A percentile compares a stretch with the other conserved stretches of the same genome.
These are phyloP conservation scores for Crenichthys baileyi DNA, from an alignment of 2,797 vertebrate species.

Conservation along the genomic window DNA sequence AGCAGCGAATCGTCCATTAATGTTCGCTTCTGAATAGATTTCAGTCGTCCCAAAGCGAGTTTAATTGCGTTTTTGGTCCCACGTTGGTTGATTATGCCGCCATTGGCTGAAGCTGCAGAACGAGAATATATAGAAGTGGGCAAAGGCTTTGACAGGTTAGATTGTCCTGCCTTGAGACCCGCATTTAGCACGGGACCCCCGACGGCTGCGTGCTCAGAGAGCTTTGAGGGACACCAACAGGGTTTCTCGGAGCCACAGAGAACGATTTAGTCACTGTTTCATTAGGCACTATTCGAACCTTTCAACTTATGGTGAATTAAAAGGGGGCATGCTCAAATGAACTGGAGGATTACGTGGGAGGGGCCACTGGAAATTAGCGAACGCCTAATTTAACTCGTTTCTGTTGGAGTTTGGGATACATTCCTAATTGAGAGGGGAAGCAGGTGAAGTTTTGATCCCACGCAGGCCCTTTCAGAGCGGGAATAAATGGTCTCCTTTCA, in stretches of 20 bases:
- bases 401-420: constrained; percentile 98
- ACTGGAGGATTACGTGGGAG: constrained; percentile 91
- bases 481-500: constrained; percentile 94
- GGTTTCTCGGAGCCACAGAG: constrained; percentile 84
- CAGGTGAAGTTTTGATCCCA: constrained; percentile 98
- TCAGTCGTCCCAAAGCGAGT: constrained; percentile 81
- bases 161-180: constrained; percentile 82
- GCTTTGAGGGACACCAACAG: constrained; percentile 88
- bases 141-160: constrained; percentile 85
- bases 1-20: constrained; percentile 76
- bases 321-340: constrained; percentile 90
- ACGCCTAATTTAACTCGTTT: constrained; percentile 99
- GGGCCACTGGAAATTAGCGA: constrained; percentile 95
- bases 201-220: constrained; percentile 77
- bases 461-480: constrained; percentile 90
- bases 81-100: constrained; percentile 85
- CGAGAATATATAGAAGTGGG: constrained; percentile 77
- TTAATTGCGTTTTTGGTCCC: constrained; percentile 89
- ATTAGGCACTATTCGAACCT: constrained; percentile 98
- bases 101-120: constrained; percentile 77
- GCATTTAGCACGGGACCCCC: constrained; percentile 79
- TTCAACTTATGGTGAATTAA: constrained; percentile 98
- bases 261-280: constrained; percentile 97
- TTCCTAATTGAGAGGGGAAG: constrained; percentile 99
- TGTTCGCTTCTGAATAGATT: constrained; percentile 77